These are phyloP conservation scores for Oasisia sp. DNA, from an alignment of 2,888 invertebrate species.

Conservation along the genomic window DNA sequence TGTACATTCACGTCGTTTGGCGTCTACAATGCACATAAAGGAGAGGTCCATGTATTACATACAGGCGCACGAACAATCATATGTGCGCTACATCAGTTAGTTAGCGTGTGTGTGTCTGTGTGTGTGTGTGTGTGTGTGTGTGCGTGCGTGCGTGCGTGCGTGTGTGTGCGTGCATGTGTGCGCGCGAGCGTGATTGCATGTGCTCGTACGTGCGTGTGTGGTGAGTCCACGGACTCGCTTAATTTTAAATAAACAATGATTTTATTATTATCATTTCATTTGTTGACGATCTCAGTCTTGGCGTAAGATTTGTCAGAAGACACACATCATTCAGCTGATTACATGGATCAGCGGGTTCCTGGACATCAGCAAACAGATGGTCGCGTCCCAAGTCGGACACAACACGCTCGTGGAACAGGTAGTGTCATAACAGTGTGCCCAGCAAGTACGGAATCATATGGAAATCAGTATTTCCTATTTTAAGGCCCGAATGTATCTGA, in stretches of 20 bases:
- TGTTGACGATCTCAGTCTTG: background rate
- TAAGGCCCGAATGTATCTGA: no score
- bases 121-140: background rate
- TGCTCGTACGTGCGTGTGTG: no score
- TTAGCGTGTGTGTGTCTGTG: background rate
- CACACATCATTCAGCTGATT: slow-evolving; percentile 40
- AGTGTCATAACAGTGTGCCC: background rate
- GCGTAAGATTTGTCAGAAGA: background rate
- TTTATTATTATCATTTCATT: slow-evolving; percentile 54
- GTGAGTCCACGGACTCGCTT: background rate
- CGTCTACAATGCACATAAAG: no score
- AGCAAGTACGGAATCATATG: no score
- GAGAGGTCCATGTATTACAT: no score
- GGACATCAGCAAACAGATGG: slow-evolving; percentile 59
- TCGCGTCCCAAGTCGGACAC: slow-evolving; percentile 60
- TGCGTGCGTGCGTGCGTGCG: background rate
- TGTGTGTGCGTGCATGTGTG: no score
- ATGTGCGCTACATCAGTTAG: background rate
- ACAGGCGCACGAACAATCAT: no score
- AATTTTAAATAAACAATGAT: slow-evolving; percentile 44
- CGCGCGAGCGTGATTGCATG: no score
- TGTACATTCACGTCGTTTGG: no score
- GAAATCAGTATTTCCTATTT: no score
- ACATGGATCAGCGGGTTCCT: slow-evolving; percentile 64
- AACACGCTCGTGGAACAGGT: slow-evolving; percentile 65